A percentile compares a stretch with the other conserved stretches of the same genome.
Conservation (phyloP, 1,140 invertebrate genomes). For the Dreissena rostriformis region DNA sequence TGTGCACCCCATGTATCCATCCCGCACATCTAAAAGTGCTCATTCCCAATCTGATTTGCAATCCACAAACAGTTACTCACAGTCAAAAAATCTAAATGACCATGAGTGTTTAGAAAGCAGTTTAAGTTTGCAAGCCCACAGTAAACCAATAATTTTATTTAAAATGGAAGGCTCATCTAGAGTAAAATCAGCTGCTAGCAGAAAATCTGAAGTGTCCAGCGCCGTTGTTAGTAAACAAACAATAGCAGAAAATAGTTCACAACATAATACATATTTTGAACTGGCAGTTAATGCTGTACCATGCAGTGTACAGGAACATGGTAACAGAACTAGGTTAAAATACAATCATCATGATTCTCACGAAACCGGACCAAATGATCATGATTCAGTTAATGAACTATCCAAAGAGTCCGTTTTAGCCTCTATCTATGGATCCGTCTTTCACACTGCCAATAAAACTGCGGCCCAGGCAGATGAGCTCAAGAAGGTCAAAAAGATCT, state of each 20-base stretch:
- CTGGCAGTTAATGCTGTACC: conserved; percentile 33
- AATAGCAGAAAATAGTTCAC: neutral
- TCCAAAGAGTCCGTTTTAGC: conserved; percentile 42
- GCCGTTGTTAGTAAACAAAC: neutral
- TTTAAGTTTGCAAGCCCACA: conserved; percentile 14
- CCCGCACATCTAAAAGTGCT: conserved; percentile 21
- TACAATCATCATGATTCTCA: conserved; percentile 9
- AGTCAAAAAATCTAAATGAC: neutral
- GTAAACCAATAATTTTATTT: conserved; percentile 34
- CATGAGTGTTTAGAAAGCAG: neutral
- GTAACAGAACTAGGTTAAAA: conserved; percentile 14
- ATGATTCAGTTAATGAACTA: neutral
- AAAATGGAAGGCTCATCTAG: conserved; percentile 32
- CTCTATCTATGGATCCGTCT: conserved; percentile 49
- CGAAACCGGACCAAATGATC: neutral
- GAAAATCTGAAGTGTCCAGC: conserved; percentile 1
- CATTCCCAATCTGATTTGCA: conserved; percentile 4
- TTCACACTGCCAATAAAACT: conserved; percentile 30
- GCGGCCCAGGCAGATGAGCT: conserved; percentile 37
- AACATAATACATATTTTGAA: neutral
- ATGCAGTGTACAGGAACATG: conserved; percentile 25
- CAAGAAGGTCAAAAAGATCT: conserved; percentile 70
- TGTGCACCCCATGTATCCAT: conserved; percentile 18
- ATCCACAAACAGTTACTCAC: neutral
- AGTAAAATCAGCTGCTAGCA: conserved; percentile 32